These are phyloP conservation scores for Picus viridis DNA, from an alignment of 2,797 vertebrate species.

Conservation along the genomic window DNA sequence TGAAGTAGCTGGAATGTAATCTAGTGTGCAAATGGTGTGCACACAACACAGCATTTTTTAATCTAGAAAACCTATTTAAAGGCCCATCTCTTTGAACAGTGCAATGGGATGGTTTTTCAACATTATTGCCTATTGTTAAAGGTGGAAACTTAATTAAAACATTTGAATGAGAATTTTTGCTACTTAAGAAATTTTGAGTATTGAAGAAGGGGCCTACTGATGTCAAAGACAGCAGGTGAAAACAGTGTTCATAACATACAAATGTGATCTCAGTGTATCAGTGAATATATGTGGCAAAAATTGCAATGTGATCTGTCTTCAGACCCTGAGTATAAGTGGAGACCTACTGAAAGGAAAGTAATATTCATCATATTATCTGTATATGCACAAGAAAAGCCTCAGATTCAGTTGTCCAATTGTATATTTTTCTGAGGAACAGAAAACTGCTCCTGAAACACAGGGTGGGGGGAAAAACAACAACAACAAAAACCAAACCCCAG, in stretches of 20 bases:
- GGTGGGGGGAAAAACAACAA: too few relatives aligned
- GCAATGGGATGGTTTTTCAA: neutral
- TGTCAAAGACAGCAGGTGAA: neutral
- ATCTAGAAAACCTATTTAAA: neutral
- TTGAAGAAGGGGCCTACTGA: neutral
- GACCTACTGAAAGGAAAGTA: neutral
- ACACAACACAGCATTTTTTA: neutral
- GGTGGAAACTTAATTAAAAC: neutral
- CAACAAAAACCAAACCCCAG: too few relatives aligned
- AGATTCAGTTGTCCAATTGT: neutral
- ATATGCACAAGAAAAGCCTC: neutral
- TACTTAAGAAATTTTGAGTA: neutral
- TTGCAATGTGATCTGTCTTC: neutral
- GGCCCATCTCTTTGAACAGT: neutral
- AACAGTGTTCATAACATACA: neutral
- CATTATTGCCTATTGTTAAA: neutral
- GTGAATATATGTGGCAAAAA: neutral
- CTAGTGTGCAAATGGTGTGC: neutral
- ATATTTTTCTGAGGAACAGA: neutral
- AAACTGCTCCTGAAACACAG: neutral
- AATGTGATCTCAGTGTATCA: neutral
- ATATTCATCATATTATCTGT: neutral
- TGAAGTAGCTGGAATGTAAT: neutral
- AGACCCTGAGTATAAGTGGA: neutral
- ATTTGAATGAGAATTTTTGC: neutral